These are phyloP conservation scores for Balaenoptera acutorostrata DNA, from an alignment of 2,113 vertebrate species.

Conservation along the genomic window DNA sequence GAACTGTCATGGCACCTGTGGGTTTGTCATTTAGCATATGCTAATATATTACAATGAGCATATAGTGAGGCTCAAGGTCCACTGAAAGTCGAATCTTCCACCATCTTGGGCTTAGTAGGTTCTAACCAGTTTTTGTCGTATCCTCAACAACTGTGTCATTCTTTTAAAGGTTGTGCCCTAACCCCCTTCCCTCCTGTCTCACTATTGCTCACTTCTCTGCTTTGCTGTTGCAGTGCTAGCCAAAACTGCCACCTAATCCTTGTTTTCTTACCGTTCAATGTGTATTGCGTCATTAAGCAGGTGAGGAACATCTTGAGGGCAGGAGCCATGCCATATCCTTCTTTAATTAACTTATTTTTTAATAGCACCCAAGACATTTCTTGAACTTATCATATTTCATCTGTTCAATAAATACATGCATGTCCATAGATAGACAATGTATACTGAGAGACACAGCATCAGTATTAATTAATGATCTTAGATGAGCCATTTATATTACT, in stretches of 20 bases:
- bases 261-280: not conserved
- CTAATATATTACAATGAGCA: not conserved
- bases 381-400: not conserved
- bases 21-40: not conserved
- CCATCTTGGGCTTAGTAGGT: not conserved
- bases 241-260: not conserved
- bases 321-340: not conserved
- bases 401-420: not conserved
- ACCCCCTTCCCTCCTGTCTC: not conserved
- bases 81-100: not conserved
- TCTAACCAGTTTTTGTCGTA: not conserved
- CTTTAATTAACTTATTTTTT: not conserved
- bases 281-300: not conserved
- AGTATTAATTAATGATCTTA: slow-evolving; percentile 3
- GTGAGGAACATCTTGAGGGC: not conserved
- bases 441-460: not conserved
- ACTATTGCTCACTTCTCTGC: not conserved
- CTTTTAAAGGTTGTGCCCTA: not conserved
- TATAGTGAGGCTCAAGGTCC: not conserved
- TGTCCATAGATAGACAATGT: not conserved
- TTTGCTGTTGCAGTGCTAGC: not conserved
- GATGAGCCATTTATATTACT: not conserved
- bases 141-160: not conserved
- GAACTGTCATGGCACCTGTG: not conserved
- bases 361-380: not conserved